These are phyloP conservation scores for Otolemur crassicaudatus DNA, from an alignment of 2,797 vertebrate species.

Conservation along the genomic window DNA sequence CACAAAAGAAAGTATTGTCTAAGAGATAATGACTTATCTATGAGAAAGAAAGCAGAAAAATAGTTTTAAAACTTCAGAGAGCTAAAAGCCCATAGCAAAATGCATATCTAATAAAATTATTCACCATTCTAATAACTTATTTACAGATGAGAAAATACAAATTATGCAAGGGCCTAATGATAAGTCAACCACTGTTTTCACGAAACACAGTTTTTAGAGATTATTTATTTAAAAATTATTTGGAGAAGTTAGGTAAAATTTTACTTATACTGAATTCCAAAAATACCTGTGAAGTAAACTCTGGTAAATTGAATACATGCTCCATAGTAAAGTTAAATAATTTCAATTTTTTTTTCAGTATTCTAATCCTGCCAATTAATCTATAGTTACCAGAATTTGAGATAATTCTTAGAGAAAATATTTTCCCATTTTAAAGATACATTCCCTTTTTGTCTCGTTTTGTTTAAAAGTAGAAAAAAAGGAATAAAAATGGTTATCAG, in stretches of 20 bases:
- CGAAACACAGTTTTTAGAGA: conserved; percentile 78
- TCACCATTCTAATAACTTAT: conserved; percentile 82
- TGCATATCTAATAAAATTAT: conserved; percentile 78
- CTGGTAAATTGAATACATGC: background rate
- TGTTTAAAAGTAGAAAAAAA: background rate
- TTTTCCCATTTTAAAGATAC: background rate
- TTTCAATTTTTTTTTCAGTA: background rate
- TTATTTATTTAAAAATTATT: conserved; percentile 14
- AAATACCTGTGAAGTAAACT: background rate
- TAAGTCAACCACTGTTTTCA: conserved; percentile 55
- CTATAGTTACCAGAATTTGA: background rate
- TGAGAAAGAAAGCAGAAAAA: conserved; percentile 64
- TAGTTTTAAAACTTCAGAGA: conserved; percentile 82
- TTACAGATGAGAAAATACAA: conserved; percentile 37
- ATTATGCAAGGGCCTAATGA: background rate
- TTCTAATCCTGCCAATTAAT: background rate
- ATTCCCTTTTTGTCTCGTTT: background rate
- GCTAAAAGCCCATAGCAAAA: conserved; percentile 66
- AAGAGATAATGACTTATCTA: background rate
- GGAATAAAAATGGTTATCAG: background rate
- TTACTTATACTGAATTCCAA: conserved; percentile 25
- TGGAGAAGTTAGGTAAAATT: background rate
- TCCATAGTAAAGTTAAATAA: conserved; percentile 12
- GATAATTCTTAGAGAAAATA: background rate
- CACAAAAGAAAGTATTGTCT: background rate